phyloP scores from a whole-genome alignment of 2,888 invertebrate genomes.

The Lepidochitona cinerea region DNA sequence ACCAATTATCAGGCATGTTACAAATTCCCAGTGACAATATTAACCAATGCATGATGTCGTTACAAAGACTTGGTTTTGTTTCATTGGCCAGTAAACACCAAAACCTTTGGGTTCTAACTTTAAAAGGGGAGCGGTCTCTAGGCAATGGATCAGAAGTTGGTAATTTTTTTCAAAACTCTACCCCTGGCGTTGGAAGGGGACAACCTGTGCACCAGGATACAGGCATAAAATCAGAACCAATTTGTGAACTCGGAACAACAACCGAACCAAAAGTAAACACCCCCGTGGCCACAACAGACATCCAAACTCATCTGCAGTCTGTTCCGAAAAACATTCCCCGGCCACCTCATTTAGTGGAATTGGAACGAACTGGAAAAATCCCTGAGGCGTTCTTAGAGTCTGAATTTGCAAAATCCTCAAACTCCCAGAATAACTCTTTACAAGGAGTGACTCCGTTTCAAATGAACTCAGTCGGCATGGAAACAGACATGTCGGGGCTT shows the following conservation, averaged over 20 bases:
- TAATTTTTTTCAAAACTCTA: too few species aligned
- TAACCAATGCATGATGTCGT: slow-evolving; percentile 2
- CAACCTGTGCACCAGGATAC: background rate
- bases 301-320: slow-evolving; percentile 11
- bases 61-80: slow-evolving; percentile 23
- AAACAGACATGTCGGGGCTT: slow-evolving; percentile 32
- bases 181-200: background rate
- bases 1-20: slow-evolving; percentile 32
- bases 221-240: background rate
- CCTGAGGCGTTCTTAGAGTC: background rate
- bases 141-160: too few species aligned
- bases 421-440: slow-evolving; percentile 9
- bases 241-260: background rate
- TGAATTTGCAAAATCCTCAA: background rate
- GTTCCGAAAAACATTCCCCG: background rate
- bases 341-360: background rate
- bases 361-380: background rate
- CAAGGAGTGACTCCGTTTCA: background rate
- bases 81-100: slow-evolving; percentile 29
- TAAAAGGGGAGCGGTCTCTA: slow-evolving; percentile 31
- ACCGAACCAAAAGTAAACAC: background rate
- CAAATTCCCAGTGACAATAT: slow-evolving; percentile 23
- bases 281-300: background rate
- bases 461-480: background rate
- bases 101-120: slow-evolving; percentile 34